Evolutionary conservation across 2,888 invertebrate genomes (phyloP), one percentile per base, ranked within the genome.

Genomic region (Erannis defoliaria): DNA sequence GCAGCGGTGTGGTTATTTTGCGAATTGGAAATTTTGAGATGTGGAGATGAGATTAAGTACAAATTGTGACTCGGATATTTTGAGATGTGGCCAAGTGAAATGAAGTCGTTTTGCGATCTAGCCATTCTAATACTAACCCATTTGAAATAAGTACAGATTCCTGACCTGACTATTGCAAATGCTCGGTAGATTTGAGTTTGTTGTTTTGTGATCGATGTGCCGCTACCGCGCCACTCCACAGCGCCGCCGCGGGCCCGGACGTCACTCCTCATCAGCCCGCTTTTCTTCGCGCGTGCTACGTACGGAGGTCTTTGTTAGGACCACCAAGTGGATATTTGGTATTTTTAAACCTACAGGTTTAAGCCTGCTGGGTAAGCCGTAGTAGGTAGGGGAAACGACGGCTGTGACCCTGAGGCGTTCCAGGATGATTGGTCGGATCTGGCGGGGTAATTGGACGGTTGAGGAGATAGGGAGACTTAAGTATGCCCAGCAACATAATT

Each of bases 111-210:
- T n/a, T n/a, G n/a, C n/a, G n/a, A n/a, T n/a, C n/a, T n/a, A n/a
- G n/a, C n/a, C n/a, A n/a, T n/a, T n/a, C n/a, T n/a, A n/a, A n/a
- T n/a, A n/a, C n/a, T n/a, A n/a, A n/a, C n/a, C n/a, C n/a, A n/a
- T n/a, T n/a, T n/a, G 29, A 31, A 19, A 46, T 12, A 18, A 33
- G 70, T 66, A 62, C 63, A 66, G 48, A 48, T 9, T 38, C 40
- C 51, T 51, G 51, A 51, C 51, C 50, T 50, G 50, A 50, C 50
- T 38, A 50, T 50, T 38, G 26, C 23, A 46, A 45, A 4, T 37
- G 19, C 23, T 29, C 38, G 29, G 29, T 31, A 31, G 37, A 31
- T 46, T 31, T 50, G 42, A n/a, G 21, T 42, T 57, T 40, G 55
- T 55, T 55, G 45, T 55, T 55, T 35, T 58, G 33, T 46, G 38